Conservation (phyloP, 2,888 invertebrate species). For the Elmis aenea region DNA sequence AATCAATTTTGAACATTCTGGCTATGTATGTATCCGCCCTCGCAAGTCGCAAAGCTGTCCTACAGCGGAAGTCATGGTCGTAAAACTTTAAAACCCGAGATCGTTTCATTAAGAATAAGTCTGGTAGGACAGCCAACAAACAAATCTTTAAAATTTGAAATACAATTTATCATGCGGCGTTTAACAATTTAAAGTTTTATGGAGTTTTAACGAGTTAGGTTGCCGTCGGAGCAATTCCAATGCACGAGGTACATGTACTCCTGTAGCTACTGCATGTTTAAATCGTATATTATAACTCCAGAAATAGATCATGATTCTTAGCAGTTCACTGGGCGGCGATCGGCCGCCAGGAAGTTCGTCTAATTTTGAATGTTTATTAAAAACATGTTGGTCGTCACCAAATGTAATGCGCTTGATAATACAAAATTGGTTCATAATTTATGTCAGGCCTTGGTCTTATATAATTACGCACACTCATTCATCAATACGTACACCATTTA, state of each 20-base stretch:
- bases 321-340: slow-evolving; percentile 11
- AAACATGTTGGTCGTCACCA: slow-evolving; percentile 12
- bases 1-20: slow-evolving; percentile 29
- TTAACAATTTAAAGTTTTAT: no score
- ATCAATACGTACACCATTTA: no score
- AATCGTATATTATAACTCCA: slow-evolving; percentile 25
- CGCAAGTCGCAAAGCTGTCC: slow-evolving; percentile 28
- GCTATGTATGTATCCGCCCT: slow-evolving; percentile 25
- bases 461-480: no score
- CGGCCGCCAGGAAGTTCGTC: slow-evolving; percentile 26
- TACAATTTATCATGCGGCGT: no score
- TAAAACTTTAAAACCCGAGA: slow-evolving; percentile 35
- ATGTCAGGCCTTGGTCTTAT: slow-evolving; percentile 7
- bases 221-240: no score
- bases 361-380: slow-evolving; percentile 22
- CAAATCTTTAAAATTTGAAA: no score
- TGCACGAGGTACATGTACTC: slow-evolving; percentile 10
- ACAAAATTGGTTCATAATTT: slow-evolving; percentile 11
- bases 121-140: no score
- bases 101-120: slow-evolving; percentile 30
- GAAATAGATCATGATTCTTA: slow-evolving; percentile 22
- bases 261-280: slow-evolving; percentile 21
- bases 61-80: slow-evolving; percentile 35
- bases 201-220: no score
- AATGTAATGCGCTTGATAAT: slow-evolving; percentile 8